Evolutionary conservation across 37 sponge, comb jelly and placozoan species (phyloP), one percentile per base, ranked within the genome.

Genomic region (Hormiphora californensis): DNA sequence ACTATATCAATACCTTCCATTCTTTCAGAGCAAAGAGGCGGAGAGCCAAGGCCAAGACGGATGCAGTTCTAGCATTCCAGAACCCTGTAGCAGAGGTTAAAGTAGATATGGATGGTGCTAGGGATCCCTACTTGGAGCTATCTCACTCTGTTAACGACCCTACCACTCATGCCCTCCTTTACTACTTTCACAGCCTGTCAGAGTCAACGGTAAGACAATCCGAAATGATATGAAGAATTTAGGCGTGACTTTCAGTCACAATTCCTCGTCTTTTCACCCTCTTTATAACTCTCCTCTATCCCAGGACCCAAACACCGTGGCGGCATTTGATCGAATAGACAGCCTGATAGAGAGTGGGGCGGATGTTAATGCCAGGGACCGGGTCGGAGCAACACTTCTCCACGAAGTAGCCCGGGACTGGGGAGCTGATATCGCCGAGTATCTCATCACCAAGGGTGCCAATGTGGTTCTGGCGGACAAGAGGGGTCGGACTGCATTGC

Each of bases 321-420:
- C 67, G 37, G 35, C 38, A 36, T 65, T 65, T 32, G 67, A 65
- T 21, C 35, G 35, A 36, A 65, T 65, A 33, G 67, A 65, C 5
- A 15, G 35, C 11, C 37, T 65, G 37, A 33, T 65, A 2, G 67
- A 21, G 17, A 39, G 38, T 65, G 67, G 67, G 37, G 67, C 67
- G 5, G 67, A 65, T 17, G 67, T 65, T 32, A 65, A 65, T 17
- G 67, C 67, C 35, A 36, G 9, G 4, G 67, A 65, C 67, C 21
- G 67, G 37, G 17, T 65, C 37, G 67, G 67, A 17, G 38, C 32
- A 28, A 27, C 37, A 28, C 5, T 65, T 7, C 28, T 65, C 11
- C 67, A 65, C 67, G 67, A 65, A 65, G 67, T 65, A 32, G 67
- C 67, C 37, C 21, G 67, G 37, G 67, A 65, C 28, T 65, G 67